Conservation (phyloP, 2,888 invertebrate genomes). For the Athripsodes cinereus region DNA sequence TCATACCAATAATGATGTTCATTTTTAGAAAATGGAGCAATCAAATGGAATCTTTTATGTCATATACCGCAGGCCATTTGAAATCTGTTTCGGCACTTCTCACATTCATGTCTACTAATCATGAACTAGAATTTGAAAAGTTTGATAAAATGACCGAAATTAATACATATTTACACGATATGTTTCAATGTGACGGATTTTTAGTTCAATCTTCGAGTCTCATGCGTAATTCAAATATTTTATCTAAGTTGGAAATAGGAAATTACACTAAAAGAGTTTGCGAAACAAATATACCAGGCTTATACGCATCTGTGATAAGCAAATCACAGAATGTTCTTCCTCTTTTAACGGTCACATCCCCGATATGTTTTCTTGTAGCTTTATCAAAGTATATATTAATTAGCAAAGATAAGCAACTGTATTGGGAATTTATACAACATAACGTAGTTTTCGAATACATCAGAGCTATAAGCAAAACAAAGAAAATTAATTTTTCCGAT, state of each 20-base stretch:
- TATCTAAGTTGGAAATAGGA: constrained; percentile 34
- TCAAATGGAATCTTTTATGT: constrained; percentile 39
- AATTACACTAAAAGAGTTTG: constrained; percentile 5
- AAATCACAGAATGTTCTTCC: constrained; percentile 40
- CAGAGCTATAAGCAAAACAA: constrained; percentile 35
- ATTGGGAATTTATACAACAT: constrained; percentile 37
- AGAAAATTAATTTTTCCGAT: constrained; percentile 40
- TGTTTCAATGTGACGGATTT: constrained; percentile 46
- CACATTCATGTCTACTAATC: constrained; percentile 39
- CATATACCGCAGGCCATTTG: constrained; percentile 45
- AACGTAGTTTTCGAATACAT: constrained; percentile 41
- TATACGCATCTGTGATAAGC: constrained; percentile 38
- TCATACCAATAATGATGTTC: constrained; percentile 10
- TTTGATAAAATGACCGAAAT: constrained; percentile 4
- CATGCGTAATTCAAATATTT: constrained; percentile 39
- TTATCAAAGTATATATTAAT: constrained; percentile 37
- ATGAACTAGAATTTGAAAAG: constrained; percentile 33
- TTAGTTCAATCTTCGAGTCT: constrained; percentile 39
- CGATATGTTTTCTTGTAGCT: constrained; percentile 42
- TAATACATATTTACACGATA: constrained; percentile 28
- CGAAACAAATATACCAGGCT: constrained; percentile 35
- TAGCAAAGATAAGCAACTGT: constrained; percentile 37
- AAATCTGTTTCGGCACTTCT: constrained; percentile 39
- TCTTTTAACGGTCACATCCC: constrained; percentile 37
- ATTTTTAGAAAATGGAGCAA: constrained; percentile 42